Evolutionary conservation across 92 coral and sea anemone species (phyloP).

Genomic region (Epizoanthus rinbou): DNA sequence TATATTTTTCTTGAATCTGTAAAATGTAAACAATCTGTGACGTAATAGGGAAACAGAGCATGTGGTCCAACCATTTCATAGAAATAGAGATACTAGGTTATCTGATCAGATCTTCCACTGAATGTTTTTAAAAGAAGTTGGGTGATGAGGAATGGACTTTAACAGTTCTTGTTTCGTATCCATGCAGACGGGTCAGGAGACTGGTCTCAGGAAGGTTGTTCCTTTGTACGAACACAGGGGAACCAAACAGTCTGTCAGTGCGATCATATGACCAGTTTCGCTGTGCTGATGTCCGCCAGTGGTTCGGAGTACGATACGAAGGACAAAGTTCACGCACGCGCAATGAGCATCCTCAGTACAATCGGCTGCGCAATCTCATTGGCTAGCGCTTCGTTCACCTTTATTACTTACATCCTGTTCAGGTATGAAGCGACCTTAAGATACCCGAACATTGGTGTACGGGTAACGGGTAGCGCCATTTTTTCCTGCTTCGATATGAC

Average conservation of each 20-base stretch:
- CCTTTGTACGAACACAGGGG: neutral
- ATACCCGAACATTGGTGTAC: no score
- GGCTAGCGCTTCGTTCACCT: conserved; percentile 65
- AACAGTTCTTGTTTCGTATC: no score
- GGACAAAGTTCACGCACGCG: conserved; percentile 45
- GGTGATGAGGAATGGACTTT: no score
- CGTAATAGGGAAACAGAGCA: no score
- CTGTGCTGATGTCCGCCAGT: conserved; percentile 64
- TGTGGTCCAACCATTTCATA: no score
- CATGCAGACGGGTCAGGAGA: conserved; percentile 46
- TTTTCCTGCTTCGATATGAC: no score
- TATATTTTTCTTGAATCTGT: no score
- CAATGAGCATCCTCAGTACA: conserved; percentile 68
- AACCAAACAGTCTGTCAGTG: conserved; percentile 58
- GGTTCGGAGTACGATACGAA: conserved; percentile 22
- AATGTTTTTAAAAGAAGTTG: neutral
- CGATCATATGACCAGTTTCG: conserved; percentile 77
- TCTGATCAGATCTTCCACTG: no score
- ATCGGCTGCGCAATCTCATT: conserved; percentile 85
- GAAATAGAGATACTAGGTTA: no score
- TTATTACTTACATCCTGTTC: conserved; percentile 79
- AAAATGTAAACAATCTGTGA: no score
- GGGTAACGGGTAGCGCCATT: no score
- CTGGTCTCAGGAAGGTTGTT: conserved; percentile 54
- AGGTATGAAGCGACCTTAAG: no score